Base-by-base conservation (phyloP, 1,140 invertebrate species). In the Hirudo medicinalis region DNA sequence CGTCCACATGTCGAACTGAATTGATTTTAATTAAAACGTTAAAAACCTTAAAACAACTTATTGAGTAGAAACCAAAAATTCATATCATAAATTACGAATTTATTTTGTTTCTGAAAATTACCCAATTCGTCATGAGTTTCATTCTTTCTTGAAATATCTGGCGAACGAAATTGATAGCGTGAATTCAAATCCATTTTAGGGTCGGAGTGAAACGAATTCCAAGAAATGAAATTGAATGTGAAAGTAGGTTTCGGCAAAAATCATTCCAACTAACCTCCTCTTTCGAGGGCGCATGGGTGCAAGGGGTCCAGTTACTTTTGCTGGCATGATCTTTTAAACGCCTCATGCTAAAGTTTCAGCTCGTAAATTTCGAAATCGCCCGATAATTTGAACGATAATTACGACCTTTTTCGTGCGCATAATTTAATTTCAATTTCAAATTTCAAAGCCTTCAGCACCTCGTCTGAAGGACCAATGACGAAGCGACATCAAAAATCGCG, bases 231-330 rank as follows among this genome's bases (percentile, higher is more conserved):
- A 54, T 54, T 49, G 43, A 66, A 25, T n/a, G 19, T 40, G 22
- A 57, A 43, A 22, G 72, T 53, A 43, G 15, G 67, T 67, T 69
- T 29, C n/a, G 71, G 9, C 29, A 19, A 53, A 32, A 72, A 29
- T 29, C 36, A 20, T 36, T 13, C 49, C 36, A 27, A 11, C 40
- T 2, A 71, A 80, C 79, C 77, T 78, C 77, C 72, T 81, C 76
- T 77, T 82, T 81, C 17, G 78, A 79, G 8, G 77, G 77, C 66
- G 77, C 78, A 71, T 81, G 76, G 11, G 78, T 76, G 3, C 80
- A 74, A 17, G 81, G 81, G n/a, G 81, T 81, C 81, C 81, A 82
- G 4, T 78, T 78, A 76, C 80, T 81, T 60, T 78, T 78, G 40
- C 78, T 71, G 15, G 80, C 80, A 70, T 76, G 43, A 49, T 49